phyloP scores from a whole-genome alignment of 2,797 vertebrate species.

The Aselliscus stoliczkanus region DNA sequence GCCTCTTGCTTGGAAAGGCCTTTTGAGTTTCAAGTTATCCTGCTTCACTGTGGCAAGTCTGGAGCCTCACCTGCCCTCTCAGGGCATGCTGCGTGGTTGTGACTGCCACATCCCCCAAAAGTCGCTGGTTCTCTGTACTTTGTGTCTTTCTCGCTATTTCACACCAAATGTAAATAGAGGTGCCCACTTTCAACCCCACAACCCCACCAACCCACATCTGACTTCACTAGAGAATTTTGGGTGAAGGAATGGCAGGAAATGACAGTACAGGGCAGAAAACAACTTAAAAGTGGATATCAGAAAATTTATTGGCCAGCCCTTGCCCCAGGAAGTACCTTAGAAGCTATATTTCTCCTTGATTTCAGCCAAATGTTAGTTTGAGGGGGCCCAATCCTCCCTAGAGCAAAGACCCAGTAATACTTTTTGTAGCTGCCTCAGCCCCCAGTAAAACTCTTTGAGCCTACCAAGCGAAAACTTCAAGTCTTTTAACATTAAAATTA shows the following conservation, averaged over 20 bases:
- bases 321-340: background rate
- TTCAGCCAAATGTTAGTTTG: background rate
- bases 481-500: background rate
- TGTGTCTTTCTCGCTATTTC: background rate
- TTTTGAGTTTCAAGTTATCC: background rate
- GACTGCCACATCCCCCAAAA: fast-evolving
- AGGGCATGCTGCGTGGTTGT: background rate
- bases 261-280: background rate
- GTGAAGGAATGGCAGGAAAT: background rate
- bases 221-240: background rate
- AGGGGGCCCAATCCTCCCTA: background rate
- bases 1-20: background rate
- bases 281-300: background rate
- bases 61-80: background rate
- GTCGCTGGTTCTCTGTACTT: background rate
- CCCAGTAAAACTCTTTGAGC: background rate
- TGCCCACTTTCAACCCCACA: background rate
- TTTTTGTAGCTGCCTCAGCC: background rate
- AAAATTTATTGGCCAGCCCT: background rate
- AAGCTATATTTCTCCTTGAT: background rate
- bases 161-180: background rate
- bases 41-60: fast-evolving
- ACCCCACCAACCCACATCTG: background rate
- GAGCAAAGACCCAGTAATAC: background rate
- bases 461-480: background rate